Evolutionary conservation across 2,888 invertebrate genomes (phyloP), one percentile per base, ranked within the genome.

Genomic region (Diarsia mendica): DNA sequence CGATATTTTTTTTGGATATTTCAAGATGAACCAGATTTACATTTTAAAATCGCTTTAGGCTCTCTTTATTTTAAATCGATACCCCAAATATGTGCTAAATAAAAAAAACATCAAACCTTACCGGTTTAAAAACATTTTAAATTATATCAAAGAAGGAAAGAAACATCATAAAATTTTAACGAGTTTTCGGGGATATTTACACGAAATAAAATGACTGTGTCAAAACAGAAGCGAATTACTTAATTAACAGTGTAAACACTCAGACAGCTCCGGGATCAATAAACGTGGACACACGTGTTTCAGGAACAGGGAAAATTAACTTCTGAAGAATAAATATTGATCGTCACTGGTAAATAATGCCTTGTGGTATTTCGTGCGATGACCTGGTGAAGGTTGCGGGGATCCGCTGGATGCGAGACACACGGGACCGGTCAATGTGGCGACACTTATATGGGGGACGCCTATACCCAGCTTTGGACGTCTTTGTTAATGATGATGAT

Each of bases 211-310:
- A 72, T 67, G 2, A 33, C 13, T 39, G 20, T 72, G 72, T 82
- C 58, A 73, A 51, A 85, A 77, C 69, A 70, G 33, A 60, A 46
- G 11, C 33, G 2, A 58, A 70, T 58, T 20, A 33, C 51, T 46
- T 67, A 66, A 85, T 72, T 68, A 71, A 61, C 46, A 33, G 33
- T 58, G 23, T 61, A 82, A 82, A 82, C 33, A 72, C 55, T 67
- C 46, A 49, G 77, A 33, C 69, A 65, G 85, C 39, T 72, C 18
- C 44, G 55, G 20, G 15, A 44, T 8, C 48, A 5, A 13, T 53
- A 15, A 39, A 49, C 0, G 46, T 60, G 44, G 5, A 23, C 33
- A 33, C 33, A 67, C 3, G 18, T 46, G 18, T 33, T 28, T 55
- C 39, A 49, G 44, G 9, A 0, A n/a, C 15, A 23, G 9, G 71